phyloP scores from a whole-genome alignment of 2,888 invertebrate species.

The Oxycera nigricornis region DNA sequence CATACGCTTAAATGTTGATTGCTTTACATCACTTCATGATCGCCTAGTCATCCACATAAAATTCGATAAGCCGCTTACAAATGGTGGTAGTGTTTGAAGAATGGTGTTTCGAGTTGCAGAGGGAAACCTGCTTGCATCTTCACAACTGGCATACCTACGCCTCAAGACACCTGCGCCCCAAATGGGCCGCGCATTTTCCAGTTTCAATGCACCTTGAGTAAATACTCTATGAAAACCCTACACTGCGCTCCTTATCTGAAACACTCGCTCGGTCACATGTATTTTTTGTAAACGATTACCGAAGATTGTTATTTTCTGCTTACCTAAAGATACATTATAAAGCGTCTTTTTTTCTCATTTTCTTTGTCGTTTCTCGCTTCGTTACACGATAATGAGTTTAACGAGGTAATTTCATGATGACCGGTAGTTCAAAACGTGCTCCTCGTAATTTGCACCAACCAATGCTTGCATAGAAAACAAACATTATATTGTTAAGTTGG shows the following conservation, averaged over 20 bases:
- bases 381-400: conserved; percentile 17
- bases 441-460: no score
- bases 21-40: not conserved
- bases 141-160: not conserved
- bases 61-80: not conserved
- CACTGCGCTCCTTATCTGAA: not conserved
- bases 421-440: no score
- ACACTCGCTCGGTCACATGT: no score
- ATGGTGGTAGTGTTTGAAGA: not conserved
- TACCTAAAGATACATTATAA: not conserved
- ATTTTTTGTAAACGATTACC: not conserved
- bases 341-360: not conserved
- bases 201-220: not conserved
- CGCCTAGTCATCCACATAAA: conserved; percentile 2
- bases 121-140: not conserved
- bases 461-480: not conserved
- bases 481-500: no score
- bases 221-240: not conserved
- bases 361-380: not conserved
- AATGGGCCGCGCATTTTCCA: not conserved
- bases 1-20: not conserved
- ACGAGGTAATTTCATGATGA: conserved; percentile 25
- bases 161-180: not conserved
- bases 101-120: no score
- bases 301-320: not conserved